phyloP scores from a whole-genome alignment of 2,797 vertebrate genomes.

The Macropus fuliginosus region DNA sequence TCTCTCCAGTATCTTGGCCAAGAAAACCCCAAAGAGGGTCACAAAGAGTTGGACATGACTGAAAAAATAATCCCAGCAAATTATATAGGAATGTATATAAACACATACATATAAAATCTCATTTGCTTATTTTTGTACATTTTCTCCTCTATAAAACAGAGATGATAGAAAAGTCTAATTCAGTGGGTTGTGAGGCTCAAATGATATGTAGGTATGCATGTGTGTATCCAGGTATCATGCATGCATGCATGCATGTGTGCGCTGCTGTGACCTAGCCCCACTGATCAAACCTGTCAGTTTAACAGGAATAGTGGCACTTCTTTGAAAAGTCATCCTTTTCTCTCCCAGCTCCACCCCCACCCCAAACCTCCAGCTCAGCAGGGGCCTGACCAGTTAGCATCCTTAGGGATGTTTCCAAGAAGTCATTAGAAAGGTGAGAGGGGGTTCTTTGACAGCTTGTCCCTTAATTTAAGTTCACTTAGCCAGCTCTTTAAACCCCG shows the following conservation, averaged over 20 bases:
- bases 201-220: not conserved
- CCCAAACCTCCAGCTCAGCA: not conserved
- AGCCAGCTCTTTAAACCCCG: not conserved
- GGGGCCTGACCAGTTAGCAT: not conserved
- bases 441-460: conserved; percentile 26
- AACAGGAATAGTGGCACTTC: conserved; percentile 16
- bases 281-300: not conserved
- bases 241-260: not conserved
- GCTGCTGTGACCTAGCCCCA: not conserved
- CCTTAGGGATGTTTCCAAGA: conserved; percentile 19
- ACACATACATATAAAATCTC: not conserved
- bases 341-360: not conserved
- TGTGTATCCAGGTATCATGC: too few relatives aligned
- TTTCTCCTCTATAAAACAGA: conserved; percentile 14
- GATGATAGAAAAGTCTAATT: not conserved
- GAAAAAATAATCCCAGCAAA: not conserved
- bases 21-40: not conserved
- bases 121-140: not conserved
- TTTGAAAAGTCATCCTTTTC: conserved; percentile 25
- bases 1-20: not conserved
- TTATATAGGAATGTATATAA: not conserved
- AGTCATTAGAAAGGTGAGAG: not conserved
- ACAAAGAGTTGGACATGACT: not conserved
- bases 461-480: conserved; percentile 5
- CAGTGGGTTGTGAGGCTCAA: not conserved